phyloP scores from a whole-genome alignment of 2,888 invertebrate genomes.

The Calameuta idolon region DNA sequence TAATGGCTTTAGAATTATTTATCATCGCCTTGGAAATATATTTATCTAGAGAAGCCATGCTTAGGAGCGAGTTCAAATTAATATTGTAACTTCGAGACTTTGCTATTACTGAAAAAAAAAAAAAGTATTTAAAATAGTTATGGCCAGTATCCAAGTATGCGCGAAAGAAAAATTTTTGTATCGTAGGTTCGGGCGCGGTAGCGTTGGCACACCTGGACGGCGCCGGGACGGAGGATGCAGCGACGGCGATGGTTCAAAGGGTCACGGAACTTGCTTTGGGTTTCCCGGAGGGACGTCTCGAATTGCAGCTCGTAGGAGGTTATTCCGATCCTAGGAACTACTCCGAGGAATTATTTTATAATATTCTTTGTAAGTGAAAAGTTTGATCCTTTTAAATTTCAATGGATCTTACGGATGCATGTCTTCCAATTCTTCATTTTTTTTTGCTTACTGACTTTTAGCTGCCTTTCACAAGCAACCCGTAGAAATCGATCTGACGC shows the following conservation, averaged over 20 bases:
- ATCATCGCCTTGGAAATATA: neutral
- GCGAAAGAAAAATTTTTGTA: neutral
- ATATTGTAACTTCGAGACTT: neutral
- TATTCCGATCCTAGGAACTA: constrained; percentile 88
- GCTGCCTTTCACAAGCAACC: constrained; percentile 91
- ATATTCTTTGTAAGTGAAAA: constrained; percentile 83
- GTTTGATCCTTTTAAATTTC: neutral
- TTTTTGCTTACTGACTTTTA: constrained; percentile 62
- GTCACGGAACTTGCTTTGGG: constrained; percentile 89
- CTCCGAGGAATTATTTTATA: constrained; percentile 90
- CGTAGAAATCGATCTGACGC: constrained; percentile 88
- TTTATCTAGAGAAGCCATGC: neutral
- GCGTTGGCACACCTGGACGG: constrained; percentile 88
- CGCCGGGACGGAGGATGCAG: constrained; percentile 86
- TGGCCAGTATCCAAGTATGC: neutral
- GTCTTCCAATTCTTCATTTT: neutral
- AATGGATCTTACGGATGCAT: neutral
- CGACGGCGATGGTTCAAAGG: constrained; percentile 83
- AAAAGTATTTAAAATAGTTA: neutral
- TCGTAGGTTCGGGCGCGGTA: constrained; percentile 86
- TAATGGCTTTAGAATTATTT: neutral
- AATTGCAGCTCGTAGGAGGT: constrained; percentile 91
- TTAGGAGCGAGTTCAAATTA: neutral
- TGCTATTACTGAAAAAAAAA: neutral
- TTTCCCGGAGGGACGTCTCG: constrained; percentile 89